These are phyloP conservation scores for Galbula dea DNA, from an alignment of 2,113 vertebrate species.

Conservation along the genomic window DNA sequence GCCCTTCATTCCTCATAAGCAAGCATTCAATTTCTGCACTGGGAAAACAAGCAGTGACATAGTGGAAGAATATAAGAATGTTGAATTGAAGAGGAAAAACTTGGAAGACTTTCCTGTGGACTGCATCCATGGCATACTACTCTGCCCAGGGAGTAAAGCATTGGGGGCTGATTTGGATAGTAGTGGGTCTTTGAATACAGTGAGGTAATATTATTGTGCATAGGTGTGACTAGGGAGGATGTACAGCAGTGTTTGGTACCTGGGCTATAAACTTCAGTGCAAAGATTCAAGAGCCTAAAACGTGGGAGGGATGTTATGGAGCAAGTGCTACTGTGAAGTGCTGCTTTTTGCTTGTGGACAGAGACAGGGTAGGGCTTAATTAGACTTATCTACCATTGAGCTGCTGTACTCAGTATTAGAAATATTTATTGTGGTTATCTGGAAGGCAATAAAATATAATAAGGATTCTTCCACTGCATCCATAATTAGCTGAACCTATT, in stretches of 20 bases:
- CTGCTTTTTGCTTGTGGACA: neutral
- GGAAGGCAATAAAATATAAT: neutral
- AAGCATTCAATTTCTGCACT: neutral
- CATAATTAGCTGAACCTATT: neutral
- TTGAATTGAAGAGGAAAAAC: neutral
- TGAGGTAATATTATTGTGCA: neutral
- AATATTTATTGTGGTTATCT: neutral
- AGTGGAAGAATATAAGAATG: neutral
- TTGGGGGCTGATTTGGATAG: neutral
- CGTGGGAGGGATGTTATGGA: neutral
- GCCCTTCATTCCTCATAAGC: neutral
- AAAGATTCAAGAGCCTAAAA: neutral
- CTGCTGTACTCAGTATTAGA: neutral
- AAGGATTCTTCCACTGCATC: neutral
- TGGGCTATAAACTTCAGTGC: neutral
- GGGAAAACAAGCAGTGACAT: neutral
- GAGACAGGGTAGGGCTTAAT: neutral
- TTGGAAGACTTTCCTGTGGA: neutral
- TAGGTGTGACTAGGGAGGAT: neutral
- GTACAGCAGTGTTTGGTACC: accelerated
- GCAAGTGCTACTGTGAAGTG: neutral
- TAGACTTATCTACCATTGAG: neutral
- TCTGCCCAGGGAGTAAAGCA: neutral
- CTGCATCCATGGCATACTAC: neutral
- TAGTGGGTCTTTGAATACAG: neutral